Evolutionary conservation across 2,113 vertebrate genomes (phyloP).

Genomic region (Bujurquina vittata): DNA sequence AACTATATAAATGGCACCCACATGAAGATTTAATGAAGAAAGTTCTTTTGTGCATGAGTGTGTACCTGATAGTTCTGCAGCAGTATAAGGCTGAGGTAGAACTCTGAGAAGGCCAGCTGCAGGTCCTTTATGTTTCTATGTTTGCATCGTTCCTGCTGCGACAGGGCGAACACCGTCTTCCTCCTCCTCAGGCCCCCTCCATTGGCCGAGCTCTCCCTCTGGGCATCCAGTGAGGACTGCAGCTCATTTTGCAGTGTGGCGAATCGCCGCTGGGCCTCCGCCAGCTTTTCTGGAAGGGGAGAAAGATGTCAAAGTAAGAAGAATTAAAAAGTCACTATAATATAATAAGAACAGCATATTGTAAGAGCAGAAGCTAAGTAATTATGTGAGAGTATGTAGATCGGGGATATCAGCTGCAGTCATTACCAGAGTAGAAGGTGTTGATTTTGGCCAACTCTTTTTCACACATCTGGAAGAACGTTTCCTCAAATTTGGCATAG

Average conservation of each 20-base stretch:
- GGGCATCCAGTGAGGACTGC: slow-evolving; percentile 94
- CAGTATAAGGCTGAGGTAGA: slow-evolving; percentile 99
- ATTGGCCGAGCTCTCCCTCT: slow-evolving; percentile 87
- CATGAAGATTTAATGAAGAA: too few species aligned
- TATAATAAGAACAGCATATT: neutral
- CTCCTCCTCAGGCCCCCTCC: slow-evolving; percentile 82
- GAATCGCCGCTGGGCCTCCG: slow-evolving; percentile 95
- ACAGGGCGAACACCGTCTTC: slow-evolving; percentile 94
- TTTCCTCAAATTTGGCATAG: slow-evolving; percentile 99
- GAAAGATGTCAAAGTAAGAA: neutral
- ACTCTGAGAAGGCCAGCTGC: slow-evolving; percentile 99
- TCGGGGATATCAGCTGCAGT: neutral
- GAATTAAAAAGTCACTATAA: neutral
- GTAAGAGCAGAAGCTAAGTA: neutral
- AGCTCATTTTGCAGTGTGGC: slow-evolving; percentile 96
- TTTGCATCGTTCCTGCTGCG: slow-evolving; percentile 94
- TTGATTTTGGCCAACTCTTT: slow-evolving; percentile 99
- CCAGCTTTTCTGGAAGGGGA: slow-evolving; percentile 89
- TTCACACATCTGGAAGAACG: slow-evolving; percentile 98
- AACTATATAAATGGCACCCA: too few species aligned
- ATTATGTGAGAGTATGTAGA: neutral
- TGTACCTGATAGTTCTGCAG: slow-evolving; percentile 98
- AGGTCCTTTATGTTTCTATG: slow-evolving; percentile 96
- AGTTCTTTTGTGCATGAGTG: neutral
- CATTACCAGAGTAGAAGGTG: slow-evolving; percentile 98